Percentiles rank a stretch among this genome's conserved stretches.
Conservation (phyloP, 2,888 invertebrate genomes). For the Cremastobaeus sp. region DNA sequence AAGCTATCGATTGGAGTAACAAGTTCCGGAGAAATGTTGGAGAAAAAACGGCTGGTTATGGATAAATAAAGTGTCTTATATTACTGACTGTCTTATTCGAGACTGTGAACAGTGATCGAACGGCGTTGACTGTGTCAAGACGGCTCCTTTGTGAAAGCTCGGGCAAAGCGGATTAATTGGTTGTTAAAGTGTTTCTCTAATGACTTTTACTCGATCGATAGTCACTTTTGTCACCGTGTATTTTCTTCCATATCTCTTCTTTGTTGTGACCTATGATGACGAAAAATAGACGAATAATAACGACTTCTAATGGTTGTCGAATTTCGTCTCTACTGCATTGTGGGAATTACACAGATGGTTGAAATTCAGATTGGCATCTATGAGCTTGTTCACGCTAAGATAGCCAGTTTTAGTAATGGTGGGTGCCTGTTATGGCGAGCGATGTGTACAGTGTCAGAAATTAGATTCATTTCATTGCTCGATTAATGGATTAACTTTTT, state of each 20-base stretch:
- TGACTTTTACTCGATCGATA: slow-evolving; percentile 61
- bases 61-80: too few species aligned
- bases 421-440: slow-evolving; percentile 13
- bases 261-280: slow-evolving; percentile 46
- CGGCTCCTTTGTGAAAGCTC: slow-evolving; percentile 50
- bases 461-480: slow-evolving; percentile 4
- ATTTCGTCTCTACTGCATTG: background rate
- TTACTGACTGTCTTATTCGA: slow-evolving; percentile 35
- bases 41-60: too few species aligned
- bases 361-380: background rate
- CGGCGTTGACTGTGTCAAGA: slow-evolving; percentile 56
- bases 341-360: slow-evolving; percentile 4
- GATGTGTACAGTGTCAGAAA: slow-evolving; percentile 9
- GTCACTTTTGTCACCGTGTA: slow-evolving; percentile 55
- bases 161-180: slow-evolving; percentile 60
- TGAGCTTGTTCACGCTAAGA: background rate
- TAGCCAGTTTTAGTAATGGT: slow-evolving; percentile 4
- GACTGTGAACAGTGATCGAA: slow-evolving; percentile 41
- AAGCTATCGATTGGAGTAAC: slow-evolving; percentile 39
- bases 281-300: slow-evolving; percentile 41
- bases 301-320: slow-evolving; percentile 11
- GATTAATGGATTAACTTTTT: slow-evolving; percentile 17
- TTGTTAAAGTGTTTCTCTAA: slow-evolving; percentile 59
- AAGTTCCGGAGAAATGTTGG: slow-evolving; percentile 12
- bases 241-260: slow-evolving; percentile 51